Conservation (phyloP, 2,113 vertebrate genomes). For the Ellobius talpinus region DNA sequence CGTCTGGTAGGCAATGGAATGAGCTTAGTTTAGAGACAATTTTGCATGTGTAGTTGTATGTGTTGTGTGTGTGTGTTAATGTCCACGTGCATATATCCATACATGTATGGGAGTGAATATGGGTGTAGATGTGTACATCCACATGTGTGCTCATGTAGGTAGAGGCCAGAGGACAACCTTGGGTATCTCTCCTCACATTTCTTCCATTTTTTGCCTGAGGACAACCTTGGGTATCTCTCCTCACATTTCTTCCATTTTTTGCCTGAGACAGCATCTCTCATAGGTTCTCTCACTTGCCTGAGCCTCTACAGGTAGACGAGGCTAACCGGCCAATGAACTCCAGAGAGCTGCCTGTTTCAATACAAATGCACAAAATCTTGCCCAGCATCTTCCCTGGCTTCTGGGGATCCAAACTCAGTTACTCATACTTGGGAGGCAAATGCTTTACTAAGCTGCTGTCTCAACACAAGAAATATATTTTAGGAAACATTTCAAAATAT, state of each 20-base stretch:
- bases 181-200: not conserved
- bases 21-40: not conserved
- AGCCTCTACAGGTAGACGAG: not conserved
- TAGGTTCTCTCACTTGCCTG: not conserved
- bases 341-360: not conserved
- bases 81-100: no score
- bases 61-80: not conserved
- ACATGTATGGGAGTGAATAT: not conserved
- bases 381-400: not conserved
- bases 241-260: not conserved
- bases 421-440: not conserved
- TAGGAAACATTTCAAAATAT: slow-evolving; percentile 3
- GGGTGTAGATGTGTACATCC: not conserved
- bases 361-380: no score
- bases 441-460: not conserved
- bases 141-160: not conserved
- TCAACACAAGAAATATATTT: not conserved
- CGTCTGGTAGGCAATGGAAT: not conserved
- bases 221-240: not conserved
- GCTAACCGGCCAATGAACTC: not conserved
- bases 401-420: not conserved
- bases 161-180: not conserved
- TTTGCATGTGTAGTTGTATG: not conserved
- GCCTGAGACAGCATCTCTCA: not conserved
- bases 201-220: not conserved